A percentile compares a stretch with the other conserved stretches of the same genome.
Conservation (phyloP, 2,888 invertebrate genomes). For the Xylophagus ater region DNA sequence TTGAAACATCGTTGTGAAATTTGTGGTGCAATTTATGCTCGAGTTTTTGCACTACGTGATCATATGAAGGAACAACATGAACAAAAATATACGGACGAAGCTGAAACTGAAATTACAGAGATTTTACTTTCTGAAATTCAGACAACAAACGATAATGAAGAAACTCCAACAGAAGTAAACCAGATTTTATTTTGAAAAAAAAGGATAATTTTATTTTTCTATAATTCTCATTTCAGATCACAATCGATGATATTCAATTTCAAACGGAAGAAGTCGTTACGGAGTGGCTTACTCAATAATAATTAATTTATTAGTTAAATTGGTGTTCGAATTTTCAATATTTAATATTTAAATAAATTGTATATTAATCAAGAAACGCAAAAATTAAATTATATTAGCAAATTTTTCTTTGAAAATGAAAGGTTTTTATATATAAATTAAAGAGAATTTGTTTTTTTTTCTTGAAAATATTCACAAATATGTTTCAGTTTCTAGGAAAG, state of each 20-base stretch:
- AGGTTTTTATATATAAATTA: no score
- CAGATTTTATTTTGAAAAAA: conserved; percentile 6
- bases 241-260: conserved; percentile 27
- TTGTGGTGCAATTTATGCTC: conserved; percentile 67
- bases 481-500: no score
- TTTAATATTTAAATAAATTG: no score
- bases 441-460: no score
- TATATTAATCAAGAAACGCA: no score
- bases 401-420: no score
- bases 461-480: no score
- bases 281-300: conserved; percentile 29
- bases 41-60: conserved; percentile 61
- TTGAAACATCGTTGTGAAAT: conserved; percentile 56
- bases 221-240: conserved; percentile 24
- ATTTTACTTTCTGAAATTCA: conserved; percentile 5
- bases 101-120: neutral
- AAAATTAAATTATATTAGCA: no score
- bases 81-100: conserved; percentile 16
- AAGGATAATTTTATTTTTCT: neutral
- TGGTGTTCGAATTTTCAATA: no score
- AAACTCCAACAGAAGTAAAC: conserved; percentile 1
- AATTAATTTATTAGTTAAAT: no score
- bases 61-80: conserved; percentile 58
- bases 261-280: conserved; percentile 34
- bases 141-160: neutral